phyloP scores from a whole-genome alignment of 2,888 invertebrate species.

The Sphaeridia pumilis region DNA sequence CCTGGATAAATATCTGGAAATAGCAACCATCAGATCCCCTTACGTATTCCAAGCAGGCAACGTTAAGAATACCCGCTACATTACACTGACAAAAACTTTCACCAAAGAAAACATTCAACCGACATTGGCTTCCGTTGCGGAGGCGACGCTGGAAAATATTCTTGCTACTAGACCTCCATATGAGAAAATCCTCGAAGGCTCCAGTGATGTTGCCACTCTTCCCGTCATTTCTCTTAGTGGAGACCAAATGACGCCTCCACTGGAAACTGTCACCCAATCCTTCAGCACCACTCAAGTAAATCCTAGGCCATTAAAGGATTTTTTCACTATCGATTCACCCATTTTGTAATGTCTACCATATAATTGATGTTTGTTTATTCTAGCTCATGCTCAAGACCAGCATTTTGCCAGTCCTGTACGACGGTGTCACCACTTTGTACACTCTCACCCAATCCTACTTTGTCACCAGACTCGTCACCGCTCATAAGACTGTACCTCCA shows the following conservation, averaged over 20 bases:
- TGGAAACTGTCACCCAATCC: slow-evolving; percentile 79
- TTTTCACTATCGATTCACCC: too few species aligned
- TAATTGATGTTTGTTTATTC: slow-evolving; percentile 12
- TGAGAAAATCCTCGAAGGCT: slow-evolving; percentile 54
- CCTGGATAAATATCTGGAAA: slow-evolving; percentile 61
- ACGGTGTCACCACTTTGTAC: slow-evolving; percentile 55
- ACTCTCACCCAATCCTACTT: slow-evolving; percentile 83
- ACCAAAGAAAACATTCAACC: slow-evolving; percentile 34
- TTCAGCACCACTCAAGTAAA: slow-evolving; percentile 75
- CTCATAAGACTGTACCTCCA: slow-evolving; percentile 78
- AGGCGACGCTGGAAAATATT: slow-evolving; percentile 55
- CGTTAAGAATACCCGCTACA: slow-evolving; percentile 72
- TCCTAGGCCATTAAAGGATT: too few species aligned
- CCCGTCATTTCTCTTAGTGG: slow-evolving; percentile 64
- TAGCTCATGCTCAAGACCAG: slow-evolving; percentile 71
- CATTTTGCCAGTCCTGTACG: slow-evolving; percentile 66
- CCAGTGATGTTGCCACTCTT: slow-evolving; percentile 55
- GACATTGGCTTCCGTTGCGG: slow-evolving; percentile 30
- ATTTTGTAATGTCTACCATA: too few species aligned
- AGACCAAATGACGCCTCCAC: slow-evolving; percentile 68
- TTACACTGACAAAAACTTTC: slow-evolving; percentile 56
- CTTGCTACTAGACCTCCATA: slow-evolving; percentile 67
- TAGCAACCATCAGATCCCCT: slow-evolving; percentile 79
- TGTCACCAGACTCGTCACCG: slow-evolving; percentile 73
- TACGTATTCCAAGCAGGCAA: slow-evolving; percentile 80